Percentiles rank a stretch among this genome's conserved stretches.
Evolutionary conservation across 2,797 vertebrate species (phyloP).

Genomic region (Fistularia tabacaria): DNA sequence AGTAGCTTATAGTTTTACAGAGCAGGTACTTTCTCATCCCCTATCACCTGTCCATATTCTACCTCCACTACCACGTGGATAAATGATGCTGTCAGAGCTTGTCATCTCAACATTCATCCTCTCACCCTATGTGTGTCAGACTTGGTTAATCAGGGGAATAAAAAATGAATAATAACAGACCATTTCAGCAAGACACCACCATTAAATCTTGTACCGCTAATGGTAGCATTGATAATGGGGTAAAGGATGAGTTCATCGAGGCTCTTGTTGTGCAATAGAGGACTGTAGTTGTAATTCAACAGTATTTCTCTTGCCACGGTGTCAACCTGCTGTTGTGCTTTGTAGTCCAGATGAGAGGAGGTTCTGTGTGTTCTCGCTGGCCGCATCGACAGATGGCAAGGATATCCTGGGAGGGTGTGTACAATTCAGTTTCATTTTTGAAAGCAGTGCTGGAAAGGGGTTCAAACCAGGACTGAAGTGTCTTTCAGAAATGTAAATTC

Average conservation of each 20-base stretch:
- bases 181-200: slow-evolving; percentile 11
- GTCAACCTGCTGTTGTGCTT: slow-evolving; percentile 24
- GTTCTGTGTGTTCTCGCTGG: slow-evolving; percentile 93
- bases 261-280: slow-evolving; percentile 12
- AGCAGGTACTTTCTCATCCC: slow-evolving; percentile 67
- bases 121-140: slow-evolving; percentile 10
- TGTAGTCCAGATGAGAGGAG: slow-evolving; percentile 87
- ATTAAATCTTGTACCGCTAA: slow-evolving; percentile 24
- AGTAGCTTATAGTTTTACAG: slow-evolving; percentile 66
- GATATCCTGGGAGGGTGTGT: slow-evolving; percentile 91
- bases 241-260: slow-evolving; percentile 24
- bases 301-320: slow-evolving; percentile 5
- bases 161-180: slow-evolving; percentile 26
- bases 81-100: slow-evolving; percentile 47
- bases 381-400: slow-evolving; percentile 86
- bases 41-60: slow-evolving; percentile 28
- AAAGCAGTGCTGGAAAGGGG: slow-evolving; percentile 16
- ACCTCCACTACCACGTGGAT: slow-evolving; percentile 46
- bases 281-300: slow-evolving; percentile 19
- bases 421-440: slow-evolving; percentile 26
- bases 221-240: slow-evolving; percentile 21
- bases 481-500: slow-evolving; percentile 14
- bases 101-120: slow-evolving; percentile 43
- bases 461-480: slow-evolving; percentile 9
- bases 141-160: slow-evolving; percentile 21